These are phyloP conservation scores for Butorides virescens DNA, from an alignment of 2,113 vertebrate species.

Conservation along the genomic window DNA sequence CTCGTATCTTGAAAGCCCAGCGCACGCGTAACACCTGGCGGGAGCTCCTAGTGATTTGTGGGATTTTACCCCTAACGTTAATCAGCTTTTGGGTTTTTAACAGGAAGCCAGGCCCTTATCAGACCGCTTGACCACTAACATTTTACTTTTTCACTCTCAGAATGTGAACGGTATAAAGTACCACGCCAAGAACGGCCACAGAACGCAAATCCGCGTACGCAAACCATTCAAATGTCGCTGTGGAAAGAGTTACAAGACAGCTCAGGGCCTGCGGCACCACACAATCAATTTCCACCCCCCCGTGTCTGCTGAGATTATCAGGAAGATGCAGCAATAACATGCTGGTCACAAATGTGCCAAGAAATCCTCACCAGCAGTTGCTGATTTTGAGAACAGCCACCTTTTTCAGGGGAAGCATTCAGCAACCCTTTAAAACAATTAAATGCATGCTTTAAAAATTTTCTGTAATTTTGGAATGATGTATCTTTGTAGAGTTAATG, in stretches of 20 bases:
- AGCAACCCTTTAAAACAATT: conserved; percentile 78
- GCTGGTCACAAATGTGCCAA: conserved; percentile 83
- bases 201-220: conserved; percentile 94
- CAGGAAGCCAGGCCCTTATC: not conserved
- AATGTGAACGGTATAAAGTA: conserved; percentile 99
- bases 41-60: not conserved
- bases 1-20: rapidly evolving
- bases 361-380: conserved; percentile 87
- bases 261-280: conserved; percentile 98
- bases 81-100: not conserved
- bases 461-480: conserved; percentile 88
- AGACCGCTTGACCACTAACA: not conserved
- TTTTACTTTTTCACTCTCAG: conserved; percentile 70
- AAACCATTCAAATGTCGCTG: conserved; percentile 98
- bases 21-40: rapidly evolving
- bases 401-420: conserved; percentile 81
- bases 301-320: conserved; percentile 92
- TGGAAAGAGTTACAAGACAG: conserved; percentile 98
- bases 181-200: conserved; percentile 98
- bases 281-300: conserved; percentile 98
- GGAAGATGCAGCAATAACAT: conserved; percentile 95
- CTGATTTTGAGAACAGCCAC: conserved; percentile 86
- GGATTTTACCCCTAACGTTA: rapidly evolving
- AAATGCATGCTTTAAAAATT: conserved; percentile 87
- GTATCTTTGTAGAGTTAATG: conserved; percentile 85